phyloP scores from a whole-genome alignment of 2,888 invertebrate species.

The Drosophila heteroneura region DNA sequence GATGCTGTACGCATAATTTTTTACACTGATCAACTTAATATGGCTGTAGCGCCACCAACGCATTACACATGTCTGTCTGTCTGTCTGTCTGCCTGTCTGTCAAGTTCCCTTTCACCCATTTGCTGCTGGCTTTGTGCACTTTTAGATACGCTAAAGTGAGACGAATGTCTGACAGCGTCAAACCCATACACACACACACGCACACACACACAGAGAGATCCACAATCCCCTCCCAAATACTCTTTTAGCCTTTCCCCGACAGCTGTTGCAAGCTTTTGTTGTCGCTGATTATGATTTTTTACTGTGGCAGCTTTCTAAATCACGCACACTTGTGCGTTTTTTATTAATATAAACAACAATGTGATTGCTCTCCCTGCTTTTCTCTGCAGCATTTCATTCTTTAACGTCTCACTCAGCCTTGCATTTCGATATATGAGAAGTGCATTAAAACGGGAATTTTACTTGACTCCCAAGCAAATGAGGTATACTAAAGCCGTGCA shows the following conservation, averaged over 20 bases:
- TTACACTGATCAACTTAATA: slow-evolving; percentile 54
- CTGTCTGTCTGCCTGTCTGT: slow-evolving; percentile 12
- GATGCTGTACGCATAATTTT: slow-evolving; percentile 19
- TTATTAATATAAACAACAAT: slow-evolving; percentile 41
- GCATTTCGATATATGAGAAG: neutral
- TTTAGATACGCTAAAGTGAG: slow-evolving; percentile 24
- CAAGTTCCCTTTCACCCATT: slow-evolving; percentile 28
- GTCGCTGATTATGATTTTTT: slow-evolving; percentile 54
- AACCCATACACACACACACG: neutral
- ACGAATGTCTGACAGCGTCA: slow-evolving; percentile 32
- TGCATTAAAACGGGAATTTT: slow-evolving; percentile 1
- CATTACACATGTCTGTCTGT: neutral
- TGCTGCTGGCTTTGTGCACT: slow-evolving; percentile 9
- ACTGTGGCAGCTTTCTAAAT: slow-evolving; percentile 23
- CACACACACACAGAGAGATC: neutral
- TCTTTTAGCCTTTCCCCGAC: neutral
- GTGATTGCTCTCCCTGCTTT: slow-evolving; percentile 20
- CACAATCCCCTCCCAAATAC: neutral
- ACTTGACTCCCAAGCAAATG: slow-evolving; percentile 7
- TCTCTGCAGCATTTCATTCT: slow-evolving; percentile 5
- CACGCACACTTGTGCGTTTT: slow-evolving; percentile 22
- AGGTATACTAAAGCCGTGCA: slow-evolving; percentile 1
- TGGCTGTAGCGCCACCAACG: slow-evolving; percentile 36
- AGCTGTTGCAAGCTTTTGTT: slow-evolving; percentile 39
- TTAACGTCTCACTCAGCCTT: slow-evolving; percentile 26